Evolutionary conservation across 2,797 vertebrate genomes (phyloP).

Genomic region (Gobionotothen gibberifrons): DNA sequence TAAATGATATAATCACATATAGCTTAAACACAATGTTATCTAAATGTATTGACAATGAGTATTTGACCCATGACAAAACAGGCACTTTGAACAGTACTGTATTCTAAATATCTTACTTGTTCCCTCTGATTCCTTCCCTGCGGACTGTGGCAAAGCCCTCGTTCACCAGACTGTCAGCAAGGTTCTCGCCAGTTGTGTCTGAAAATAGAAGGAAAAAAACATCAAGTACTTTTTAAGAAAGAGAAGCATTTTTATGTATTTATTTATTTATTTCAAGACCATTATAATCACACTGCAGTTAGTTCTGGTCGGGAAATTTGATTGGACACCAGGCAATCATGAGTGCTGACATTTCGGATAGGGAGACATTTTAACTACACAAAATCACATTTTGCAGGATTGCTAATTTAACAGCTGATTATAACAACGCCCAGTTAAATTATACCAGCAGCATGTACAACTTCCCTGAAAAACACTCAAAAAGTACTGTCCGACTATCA

Average conservation of each 20-base stretch:
- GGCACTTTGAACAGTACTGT: too few relatives aligned
- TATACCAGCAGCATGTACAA: background rate
- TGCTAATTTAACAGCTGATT: background rate
- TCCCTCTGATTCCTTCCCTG: conserved; percentile 93
- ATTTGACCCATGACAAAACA: too few relatives aligned
- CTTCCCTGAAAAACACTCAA: background rate
- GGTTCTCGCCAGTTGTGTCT: conserved; percentile 95
- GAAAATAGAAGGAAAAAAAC: conserved; percentile 14
- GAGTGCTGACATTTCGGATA: background rate
- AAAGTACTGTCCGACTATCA: background rate
- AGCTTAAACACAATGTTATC: background rate
- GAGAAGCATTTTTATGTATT: background rate
- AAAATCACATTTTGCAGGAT: background rate
- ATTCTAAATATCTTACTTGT: conserved; percentile 80
- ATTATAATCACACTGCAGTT: background rate
- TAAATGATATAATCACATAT: background rate
- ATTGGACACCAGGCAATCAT: background rate
- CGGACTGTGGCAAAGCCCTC: conserved; percentile 94
- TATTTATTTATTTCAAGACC: background rate
- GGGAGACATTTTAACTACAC: background rate
- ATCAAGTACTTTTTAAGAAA: background rate
- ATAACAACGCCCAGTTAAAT: background rate
- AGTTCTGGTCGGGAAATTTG: background rate
- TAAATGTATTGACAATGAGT: background rate
- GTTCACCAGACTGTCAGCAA: conserved; percentile 91